Evolutionary conservation across 2,797 vertebrate genomes (phyloP), one percentile per base, ranked within the genome.

Genomic region (Gallinago solitaria): DNA sequence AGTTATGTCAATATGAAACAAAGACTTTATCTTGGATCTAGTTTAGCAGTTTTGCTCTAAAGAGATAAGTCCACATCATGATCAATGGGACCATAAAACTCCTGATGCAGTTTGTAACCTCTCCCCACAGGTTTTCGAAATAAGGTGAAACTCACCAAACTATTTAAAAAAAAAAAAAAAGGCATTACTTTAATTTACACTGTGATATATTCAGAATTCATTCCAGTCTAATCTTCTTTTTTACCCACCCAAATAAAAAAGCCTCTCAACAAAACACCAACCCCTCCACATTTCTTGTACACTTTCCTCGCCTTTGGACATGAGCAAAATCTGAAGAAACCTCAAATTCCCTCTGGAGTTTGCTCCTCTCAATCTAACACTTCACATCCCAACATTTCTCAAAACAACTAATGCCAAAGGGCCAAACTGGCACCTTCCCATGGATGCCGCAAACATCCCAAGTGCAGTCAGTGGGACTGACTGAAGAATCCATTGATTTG

Each of bases 1-100:
- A 95, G 91, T 96, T 97, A 90, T 96, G 98, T 98, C 97, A 97
- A 97, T 95, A 97, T 12, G 90, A 95, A 97, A 98, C 95, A 98
- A 97, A 98, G 96, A 77, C 97, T 95, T 97, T 98, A 98, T 98
- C 97, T 95, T 69, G 89, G 92, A 96, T 93, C 95, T 96, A 89
- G 93, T 96, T 96, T 93, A 79, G 86, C 87, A 92, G 96, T 97
- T 98, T 97, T 97, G 94, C 93, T 97, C 96, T 93, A 28, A 89
- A 93, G 88, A 98, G 97, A 95, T 97, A 98, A 98, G 96, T 77
- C 69, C 82, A 82, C 79, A 93, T 82, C 70, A 21, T 69, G 94
- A 98, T 97, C 97, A 97, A 96, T 89, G 94, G 92, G 86, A 95
- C 85, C 71, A 82, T 90, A 94, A 94, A 95, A 95, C 33, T 94